Evolutionary conservation across 1,140 invertebrate genomes (phyloP), one percentile per base, ranked within the genome.

Genomic region (Protaetia brevitarsis): DNA sequence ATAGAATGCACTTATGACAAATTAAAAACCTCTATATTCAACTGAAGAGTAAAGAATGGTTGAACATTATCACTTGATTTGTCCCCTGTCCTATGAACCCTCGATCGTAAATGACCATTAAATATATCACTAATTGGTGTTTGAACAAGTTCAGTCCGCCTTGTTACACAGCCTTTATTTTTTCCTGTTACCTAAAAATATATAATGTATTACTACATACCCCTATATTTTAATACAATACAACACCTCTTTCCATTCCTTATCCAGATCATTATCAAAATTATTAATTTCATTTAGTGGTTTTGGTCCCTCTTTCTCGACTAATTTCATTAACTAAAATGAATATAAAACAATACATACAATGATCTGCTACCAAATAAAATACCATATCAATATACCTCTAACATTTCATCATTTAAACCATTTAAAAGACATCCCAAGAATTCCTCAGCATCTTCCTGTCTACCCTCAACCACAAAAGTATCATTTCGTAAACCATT

Each of bases 391-490:
- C 5, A 34, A 60, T 26, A 68, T 74, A 92, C 89, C 80, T 94
- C 91, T 0, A 95, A 80, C 94, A 98, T 97, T 82, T 98, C 96
- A 79, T 98, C 96, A 79, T 97, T 95, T 29, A 98, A 85, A 28
- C 91, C 91, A 80, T 98, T 97, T 1, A 97, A 84, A 56, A 98
- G 82, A 79, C 91, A 95, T 10, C 92, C 91, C 1, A 97, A 83
- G 79, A 97, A 97, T 74, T 97, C 95, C 79, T 97, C 95, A 0
- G 95, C 95, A 81, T 97, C 95, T 78, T 97, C 94, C 77, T 97
- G 94, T 6, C 92, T 80, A 3, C 92, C 93, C 80, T 93, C 90
- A 66, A 92, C 82, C 57, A 86, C 82, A 73, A 87, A 87, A 19
- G 81, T 85, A 68, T 88, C 88, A 30, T 87, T 87, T 29, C 87